These are phyloP conservation scores for Sprattus sprattus DNA, from an alignment of 2,113 vertebrate genomes.

Conservation along the genomic window DNA sequence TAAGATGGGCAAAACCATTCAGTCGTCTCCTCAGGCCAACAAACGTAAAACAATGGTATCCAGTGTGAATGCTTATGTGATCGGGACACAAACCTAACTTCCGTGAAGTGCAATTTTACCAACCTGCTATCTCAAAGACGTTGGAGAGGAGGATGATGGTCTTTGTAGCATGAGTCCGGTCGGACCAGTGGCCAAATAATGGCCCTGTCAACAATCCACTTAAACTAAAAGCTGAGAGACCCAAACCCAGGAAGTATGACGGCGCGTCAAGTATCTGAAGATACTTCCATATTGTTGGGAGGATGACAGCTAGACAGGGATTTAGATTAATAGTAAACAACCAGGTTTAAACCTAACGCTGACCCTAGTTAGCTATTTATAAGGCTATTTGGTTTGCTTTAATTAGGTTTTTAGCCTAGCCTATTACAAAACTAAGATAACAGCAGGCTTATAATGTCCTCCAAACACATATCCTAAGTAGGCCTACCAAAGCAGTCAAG, in stretches of 20 bases:
- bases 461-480: not conserved
- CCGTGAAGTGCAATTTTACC: slow-evolving; percentile 41
- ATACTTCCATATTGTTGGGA: slow-evolving; percentile 82
- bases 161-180: slow-evolving; percentile 72
- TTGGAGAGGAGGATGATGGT: slow-evolving; percentile 77
- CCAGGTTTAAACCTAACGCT: not conserved
- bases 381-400: not conserved
- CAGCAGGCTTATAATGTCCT: not conserved
- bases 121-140: slow-evolving; percentile 79
- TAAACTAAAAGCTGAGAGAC: slow-evolving; percentile 80
- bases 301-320: slow-evolving; percentile 72
- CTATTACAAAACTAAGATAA: not conserved
- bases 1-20: not conserved
- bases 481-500: not conserved
- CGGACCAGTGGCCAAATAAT: slow-evolving; percentile 78
- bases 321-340: not conserved
- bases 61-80: not conserved
- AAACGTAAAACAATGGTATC: not conserved
- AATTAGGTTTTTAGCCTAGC: not conserved
- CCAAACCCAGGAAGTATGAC: slow-evolving; percentile 78
- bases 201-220: slow-evolving; percentile 74
- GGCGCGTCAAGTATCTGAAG: slow-evolving; percentile 77
- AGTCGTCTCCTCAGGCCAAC: not conserved
- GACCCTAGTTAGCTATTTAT: too few species aligned
- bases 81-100: not conserved